phyloP scores from a whole-genome alignment of 2,113 vertebrate genomes.

The Gorsachius goisagi region DNA sequence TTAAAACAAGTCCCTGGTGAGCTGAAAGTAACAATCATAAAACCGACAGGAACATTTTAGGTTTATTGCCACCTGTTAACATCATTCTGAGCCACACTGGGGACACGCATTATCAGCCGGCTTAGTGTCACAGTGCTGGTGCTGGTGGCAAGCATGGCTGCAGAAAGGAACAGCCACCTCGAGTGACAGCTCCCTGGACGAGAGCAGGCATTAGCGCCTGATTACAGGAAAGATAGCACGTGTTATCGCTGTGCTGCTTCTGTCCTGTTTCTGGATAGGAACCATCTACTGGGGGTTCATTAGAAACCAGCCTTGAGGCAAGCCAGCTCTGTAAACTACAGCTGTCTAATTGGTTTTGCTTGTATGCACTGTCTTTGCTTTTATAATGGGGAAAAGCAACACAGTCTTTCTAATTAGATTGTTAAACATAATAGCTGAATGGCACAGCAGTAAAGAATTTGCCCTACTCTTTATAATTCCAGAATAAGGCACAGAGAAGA shows the following conservation, averaged over 20 bases:
- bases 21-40: slow-evolving; percentile 67
- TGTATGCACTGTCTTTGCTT: slow-evolving; percentile 74
- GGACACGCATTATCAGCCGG: neutral
- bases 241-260: slow-evolving; percentile 7
- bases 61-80: slow-evolving; percentile 74
- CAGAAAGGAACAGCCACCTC: neutral
- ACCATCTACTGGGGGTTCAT: slow-evolving; percentile 72
- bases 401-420: slow-evolving; percentile 83
- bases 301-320: slow-evolving; percentile 74
- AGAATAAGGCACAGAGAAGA: slow-evolving; percentile 74
- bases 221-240: neutral
- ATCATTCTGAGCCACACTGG: neutral
- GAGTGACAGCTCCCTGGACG: neutral
- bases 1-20: slow-evolving; percentile 69
- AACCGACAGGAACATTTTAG: slow-evolving; percentile 61
- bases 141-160: neutral
- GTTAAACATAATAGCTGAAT: slow-evolving; percentile 81
- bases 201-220: neutral
- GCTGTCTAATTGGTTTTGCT: slow-evolving; percentile 84
- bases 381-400: slow-evolving; percentile 77
- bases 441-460: slow-evolving; percentile 78
- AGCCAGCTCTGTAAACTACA: slow-evolving; percentile 74
- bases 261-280: slow-evolving; percentile 65
- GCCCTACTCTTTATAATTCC: slow-evolving; percentile 74
- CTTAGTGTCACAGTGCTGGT: neutral